phyloP scores from a whole-genome alignment of 2,113 vertebrate genomes.

The Dicerorhinus sumatrensis region DNA sequence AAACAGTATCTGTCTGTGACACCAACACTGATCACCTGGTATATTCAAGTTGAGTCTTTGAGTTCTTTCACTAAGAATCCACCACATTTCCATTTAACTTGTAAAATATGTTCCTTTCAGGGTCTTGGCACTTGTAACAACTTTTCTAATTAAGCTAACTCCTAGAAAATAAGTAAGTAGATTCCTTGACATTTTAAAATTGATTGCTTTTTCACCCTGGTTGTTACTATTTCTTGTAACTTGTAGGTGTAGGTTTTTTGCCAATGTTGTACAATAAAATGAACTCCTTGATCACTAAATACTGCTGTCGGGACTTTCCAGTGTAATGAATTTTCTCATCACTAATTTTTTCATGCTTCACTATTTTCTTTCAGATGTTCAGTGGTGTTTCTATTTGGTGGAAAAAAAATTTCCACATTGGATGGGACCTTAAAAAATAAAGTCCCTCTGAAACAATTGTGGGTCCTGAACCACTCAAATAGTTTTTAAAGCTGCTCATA shows the following conservation, averaged over 20 bases:
- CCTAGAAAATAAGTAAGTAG: slow-evolving; percentile 1
- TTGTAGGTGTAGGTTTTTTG: background rate
- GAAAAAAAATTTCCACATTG: background rate
- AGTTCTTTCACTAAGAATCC: background rate
- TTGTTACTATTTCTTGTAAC: slow-evolving; percentile 39
- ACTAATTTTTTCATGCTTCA: slow-evolving; percentile 11
- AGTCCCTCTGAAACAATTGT: background rate
- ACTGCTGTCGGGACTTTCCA: background rate
- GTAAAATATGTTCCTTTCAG: background rate
- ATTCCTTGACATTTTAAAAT: slow-evolving; percentile 50
- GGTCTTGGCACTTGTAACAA: background rate
- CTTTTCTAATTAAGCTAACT: slow-evolving; percentile 57
- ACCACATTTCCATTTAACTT: background rate
- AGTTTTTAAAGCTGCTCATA: background rate
- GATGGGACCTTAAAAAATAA: background rate
- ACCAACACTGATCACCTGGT: background rate
- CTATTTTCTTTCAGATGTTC: slow-evolving; percentile 29
- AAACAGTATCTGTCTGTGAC: background rate
- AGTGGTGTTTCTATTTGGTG: slow-evolving; percentile 5
- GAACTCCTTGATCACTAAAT: background rate
- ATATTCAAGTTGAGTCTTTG: background rate
- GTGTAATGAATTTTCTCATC: background rate
- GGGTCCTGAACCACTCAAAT: background rate
- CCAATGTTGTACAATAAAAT: background rate
- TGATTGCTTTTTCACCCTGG: background rate